phyloP scores from a whole-genome alignment of 2,113 vertebrate genomes.

The Elaphurus davidianus region DNA sequence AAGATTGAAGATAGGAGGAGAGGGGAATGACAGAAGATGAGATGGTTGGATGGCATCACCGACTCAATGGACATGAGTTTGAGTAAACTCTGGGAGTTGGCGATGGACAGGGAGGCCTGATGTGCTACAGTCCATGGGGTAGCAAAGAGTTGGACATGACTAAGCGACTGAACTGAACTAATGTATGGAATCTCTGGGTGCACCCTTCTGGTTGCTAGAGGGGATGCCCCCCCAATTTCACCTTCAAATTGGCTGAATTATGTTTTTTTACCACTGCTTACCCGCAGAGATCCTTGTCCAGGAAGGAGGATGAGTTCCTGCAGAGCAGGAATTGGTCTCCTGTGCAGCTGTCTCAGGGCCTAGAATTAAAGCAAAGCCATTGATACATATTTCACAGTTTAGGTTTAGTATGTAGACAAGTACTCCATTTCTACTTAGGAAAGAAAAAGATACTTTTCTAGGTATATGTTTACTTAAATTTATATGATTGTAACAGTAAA shows the following conservation, averaged over 20 bases:
- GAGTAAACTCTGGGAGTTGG: too few relatives aligned
- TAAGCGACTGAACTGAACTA: neutral
- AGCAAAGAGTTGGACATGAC: neutral
- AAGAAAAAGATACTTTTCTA: neutral
- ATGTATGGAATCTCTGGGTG: neutral
- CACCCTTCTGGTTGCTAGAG: neutral
- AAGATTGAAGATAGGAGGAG: too few relatives aligned
- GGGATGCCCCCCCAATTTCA: neutral
- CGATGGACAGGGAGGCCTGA: neutral
- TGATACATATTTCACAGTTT: too few relatives aligned
- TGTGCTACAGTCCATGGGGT: neutral
- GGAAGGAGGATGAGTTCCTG: neutral
- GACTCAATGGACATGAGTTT: too few relatives aligned
- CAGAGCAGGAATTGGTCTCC: neutral
- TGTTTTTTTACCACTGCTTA: neutral
- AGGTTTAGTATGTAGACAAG: neutral
- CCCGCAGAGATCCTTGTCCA: neutral
- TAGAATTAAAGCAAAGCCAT: neutral
- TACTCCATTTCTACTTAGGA: neutral
- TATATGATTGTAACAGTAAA: neutral
- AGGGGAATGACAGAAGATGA: too few relatives aligned
- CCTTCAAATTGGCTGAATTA: neutral
- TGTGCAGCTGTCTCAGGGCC: neutral
- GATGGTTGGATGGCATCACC: too few relatives aligned
- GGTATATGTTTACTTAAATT: neutral